phyloP scores from a whole-genome alignment of 2,113 vertebrate genomes.

The Thamnaconus septentrionalis region DNA sequence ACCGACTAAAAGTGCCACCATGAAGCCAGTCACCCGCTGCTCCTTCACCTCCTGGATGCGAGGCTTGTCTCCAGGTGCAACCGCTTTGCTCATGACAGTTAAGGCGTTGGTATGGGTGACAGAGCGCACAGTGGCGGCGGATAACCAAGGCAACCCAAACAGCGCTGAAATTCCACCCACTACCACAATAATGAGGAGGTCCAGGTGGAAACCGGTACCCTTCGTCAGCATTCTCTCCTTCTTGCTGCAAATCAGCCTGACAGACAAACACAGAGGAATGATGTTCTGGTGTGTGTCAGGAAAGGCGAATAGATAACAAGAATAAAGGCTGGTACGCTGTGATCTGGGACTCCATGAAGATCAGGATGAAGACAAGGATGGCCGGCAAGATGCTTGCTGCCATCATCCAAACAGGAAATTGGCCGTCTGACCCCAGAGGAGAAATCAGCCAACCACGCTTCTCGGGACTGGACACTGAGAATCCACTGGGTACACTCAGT shows the following conservation, averaged over 20 bases:
- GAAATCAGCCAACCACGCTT: conserved; percentile 93
- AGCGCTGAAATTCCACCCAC: conserved; percentile 88
- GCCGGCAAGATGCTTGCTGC: conserved; percentile 89
- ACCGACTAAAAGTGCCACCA: conserved; percentile 92
- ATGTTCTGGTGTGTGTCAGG: not conserved
- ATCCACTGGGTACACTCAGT: conserved; percentile 88
- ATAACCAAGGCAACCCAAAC: conserved; percentile 94
- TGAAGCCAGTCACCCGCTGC: conserved; percentile 92
- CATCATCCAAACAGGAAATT: conserved; percentile 98
- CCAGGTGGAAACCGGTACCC: conserved; percentile 95
- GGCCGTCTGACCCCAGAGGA: conserved; percentile 78
- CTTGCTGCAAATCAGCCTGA: conserved; percentile 90
- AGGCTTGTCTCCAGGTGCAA: conserved; percentile 95
- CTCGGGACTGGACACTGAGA: conserved; percentile 85
- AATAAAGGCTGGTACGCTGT: conserved; percentile 84
- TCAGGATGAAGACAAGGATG: conserved; percentile 94
- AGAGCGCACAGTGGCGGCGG: conserved; percentile 92
- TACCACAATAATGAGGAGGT: conserved; percentile 91
- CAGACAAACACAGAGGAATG: not conserved
- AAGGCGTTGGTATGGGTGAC: conserved; percentile 96
- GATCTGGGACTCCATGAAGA: conserved; percentile 99
- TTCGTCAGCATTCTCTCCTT: conserved; percentile 95
- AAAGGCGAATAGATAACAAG: not conserved
- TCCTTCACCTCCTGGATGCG: conserved; percentile 98
- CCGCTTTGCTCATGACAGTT: conserved; percentile 96